Conservation (phyloP, 2,888 invertebrate genomes). For the Lasioglossum pauxillum region DNA sequence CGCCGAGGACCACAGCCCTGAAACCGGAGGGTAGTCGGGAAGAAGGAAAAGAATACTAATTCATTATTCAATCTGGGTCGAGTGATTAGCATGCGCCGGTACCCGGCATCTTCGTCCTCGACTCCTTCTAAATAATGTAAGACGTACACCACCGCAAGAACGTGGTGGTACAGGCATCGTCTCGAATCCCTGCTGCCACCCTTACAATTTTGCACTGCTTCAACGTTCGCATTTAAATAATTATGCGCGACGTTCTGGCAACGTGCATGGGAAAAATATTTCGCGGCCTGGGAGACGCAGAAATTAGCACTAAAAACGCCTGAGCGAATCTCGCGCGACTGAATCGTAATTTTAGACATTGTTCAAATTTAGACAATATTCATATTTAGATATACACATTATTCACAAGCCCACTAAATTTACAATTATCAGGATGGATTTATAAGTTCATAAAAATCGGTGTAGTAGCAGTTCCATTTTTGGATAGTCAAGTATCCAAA, state of each 20-base stretch:
- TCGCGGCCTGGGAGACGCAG: background rate
- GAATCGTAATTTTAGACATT: background rate
- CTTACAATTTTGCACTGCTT: constrained; percentile 51
- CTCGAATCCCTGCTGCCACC: constrained; percentile 36
- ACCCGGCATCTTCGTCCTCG: constrained; percentile 74
- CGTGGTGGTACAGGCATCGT: constrained; percentile 55
- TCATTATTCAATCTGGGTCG: constrained; percentile 87
- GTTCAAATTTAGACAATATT: background rate
- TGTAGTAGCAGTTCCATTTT: too few species aligned
- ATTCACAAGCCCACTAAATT: background rate
- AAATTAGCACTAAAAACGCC: background rate
- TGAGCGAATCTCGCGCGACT: too few species aligned
- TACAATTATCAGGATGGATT: background rate
- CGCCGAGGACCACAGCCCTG: constrained; percentile 73
- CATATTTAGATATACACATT: background rate
- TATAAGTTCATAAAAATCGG: too few species aligned
- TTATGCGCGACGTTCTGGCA: constrained; percentile 41
- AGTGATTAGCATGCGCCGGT: constrained; percentile 86
- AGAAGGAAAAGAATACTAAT: constrained; percentile 86
- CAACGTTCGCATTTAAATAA: constrained; percentile 57
- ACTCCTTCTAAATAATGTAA: constrained; percentile 83
- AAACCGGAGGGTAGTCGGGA: constrained; percentile 80
- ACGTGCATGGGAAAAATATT: constrained; percentile 19
- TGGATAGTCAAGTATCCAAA: background rate
- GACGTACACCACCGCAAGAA: constrained; percentile 75